Conservation (phyloP, 2,113 vertebrate genomes). For the Eublepharis macularius region DNA sequence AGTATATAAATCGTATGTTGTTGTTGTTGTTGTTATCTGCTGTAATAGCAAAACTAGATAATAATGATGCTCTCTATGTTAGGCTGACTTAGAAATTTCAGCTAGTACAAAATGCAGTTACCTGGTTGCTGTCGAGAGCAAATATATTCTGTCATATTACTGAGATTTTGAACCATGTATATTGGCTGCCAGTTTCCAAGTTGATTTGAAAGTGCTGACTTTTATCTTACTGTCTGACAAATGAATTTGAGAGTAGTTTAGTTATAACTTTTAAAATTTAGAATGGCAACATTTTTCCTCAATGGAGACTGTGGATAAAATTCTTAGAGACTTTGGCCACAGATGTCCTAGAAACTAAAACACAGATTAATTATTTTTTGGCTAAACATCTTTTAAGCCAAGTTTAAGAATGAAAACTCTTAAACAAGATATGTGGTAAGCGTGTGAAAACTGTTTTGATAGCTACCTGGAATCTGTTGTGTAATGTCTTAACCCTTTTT, state of each 20-base stretch:
- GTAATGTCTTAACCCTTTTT: neutral
- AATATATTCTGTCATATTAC: no score
- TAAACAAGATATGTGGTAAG: neutral
- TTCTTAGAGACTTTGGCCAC: neutral
- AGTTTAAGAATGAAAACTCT: neutral
- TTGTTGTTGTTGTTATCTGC: no score
- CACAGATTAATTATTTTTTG: neutral
- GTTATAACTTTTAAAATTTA: neutral
- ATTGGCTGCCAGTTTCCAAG: neutral
- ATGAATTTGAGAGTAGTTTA: neutral
- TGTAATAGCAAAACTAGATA: no score
- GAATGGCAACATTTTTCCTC: neutral
- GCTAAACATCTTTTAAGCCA: neutral
- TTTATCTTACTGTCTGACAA: neutral
- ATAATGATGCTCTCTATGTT: no score
- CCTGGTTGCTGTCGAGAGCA: no score
- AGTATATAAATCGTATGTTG: no score
- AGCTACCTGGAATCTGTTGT: neutral
- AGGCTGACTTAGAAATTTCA: no score
- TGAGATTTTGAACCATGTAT: neutral
- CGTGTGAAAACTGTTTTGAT: neutral
- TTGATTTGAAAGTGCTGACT: neutral
- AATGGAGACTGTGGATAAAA: neutral
- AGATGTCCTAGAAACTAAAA: neutral
- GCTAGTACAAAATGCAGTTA: no score